Conservation (phyloP, 1,140 invertebrate species). For the Zaprionus lachaisei region DNA sequence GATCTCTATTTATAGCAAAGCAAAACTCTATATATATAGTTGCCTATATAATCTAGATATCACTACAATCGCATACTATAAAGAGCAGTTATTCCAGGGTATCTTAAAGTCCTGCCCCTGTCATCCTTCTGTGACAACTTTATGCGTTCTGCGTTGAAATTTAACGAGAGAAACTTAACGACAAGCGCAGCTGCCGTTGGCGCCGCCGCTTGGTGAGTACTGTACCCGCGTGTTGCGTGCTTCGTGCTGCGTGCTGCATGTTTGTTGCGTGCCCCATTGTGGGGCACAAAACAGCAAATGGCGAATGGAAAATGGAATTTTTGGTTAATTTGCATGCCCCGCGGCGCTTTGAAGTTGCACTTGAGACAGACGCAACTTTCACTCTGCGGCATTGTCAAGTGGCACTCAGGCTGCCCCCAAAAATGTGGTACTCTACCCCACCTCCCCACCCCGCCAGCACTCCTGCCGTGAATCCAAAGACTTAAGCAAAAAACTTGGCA, state of each 20-base stretch:
- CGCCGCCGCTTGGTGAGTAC: not conserved
- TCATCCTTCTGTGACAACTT: not conserved
- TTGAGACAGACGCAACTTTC: constrained; percentile 50
- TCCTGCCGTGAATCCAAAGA: constrained; percentile 40
- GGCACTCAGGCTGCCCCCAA: not conserved
- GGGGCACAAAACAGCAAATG: not conserved
- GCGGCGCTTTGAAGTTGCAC: constrained; percentile 45
- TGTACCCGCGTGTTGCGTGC: not conserved
- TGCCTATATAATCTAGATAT: not conserved
- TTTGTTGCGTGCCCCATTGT: not conserved
- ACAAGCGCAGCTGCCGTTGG: constrained; percentile 32
- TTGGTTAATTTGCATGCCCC: constrained; percentile 49
- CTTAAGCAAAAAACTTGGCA: constrained; percentile 49
- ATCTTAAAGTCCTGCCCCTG: not conserved
- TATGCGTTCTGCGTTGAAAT: constrained; percentile 21
- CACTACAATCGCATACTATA: not conserved
- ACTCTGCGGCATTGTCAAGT: constrained; percentile 32
- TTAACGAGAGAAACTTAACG: constrained; percentile 42
- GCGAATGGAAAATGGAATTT: constrained; percentile 32
- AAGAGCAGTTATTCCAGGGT: not conserved
- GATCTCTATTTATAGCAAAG: not conserved
- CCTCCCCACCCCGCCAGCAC: not conserved
- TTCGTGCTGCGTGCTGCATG: not conserved
- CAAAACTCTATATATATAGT: not conserved
- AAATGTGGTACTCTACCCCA: not conserved